A percentile compares a stretch with the other conserved stretches of the same genome.
Evolutionary conservation across 2,888 invertebrate genomes (phyloP).

Genomic region (Nasonovia ribisnigri): DNA sequence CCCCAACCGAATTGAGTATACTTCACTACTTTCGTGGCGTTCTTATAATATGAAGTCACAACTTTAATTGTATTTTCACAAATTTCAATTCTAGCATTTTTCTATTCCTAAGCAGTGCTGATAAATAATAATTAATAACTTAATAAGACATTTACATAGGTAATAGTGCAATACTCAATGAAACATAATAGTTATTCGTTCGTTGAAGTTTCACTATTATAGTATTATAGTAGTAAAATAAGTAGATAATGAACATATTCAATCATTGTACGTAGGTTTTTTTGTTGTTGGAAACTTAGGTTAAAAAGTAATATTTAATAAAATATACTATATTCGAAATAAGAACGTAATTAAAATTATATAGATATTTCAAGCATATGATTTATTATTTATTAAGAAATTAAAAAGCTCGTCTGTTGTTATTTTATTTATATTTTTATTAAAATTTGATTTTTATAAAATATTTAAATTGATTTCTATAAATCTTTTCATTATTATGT

Average conservation of each 20-base stretch:
- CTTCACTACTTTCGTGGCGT: neutral
- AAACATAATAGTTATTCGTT: neutral
- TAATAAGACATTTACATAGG: too few species aligned
- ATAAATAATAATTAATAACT: neutral
- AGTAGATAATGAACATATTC: neutral
- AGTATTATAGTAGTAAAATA: neutral
- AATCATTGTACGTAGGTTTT: neutral
- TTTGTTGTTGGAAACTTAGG: neutral
- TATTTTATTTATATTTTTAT: too few species aligned
- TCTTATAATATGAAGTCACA: neutral
- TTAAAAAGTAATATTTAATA: neutral
- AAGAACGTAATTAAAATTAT: neutral
- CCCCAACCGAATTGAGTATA: neutral
- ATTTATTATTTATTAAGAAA: too few species aligned
- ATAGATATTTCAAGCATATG: neutral
- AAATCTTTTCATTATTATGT: neutral
- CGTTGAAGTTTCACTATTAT: neutral
- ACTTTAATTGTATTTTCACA: neutral
- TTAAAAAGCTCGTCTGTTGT: too few species aligned
- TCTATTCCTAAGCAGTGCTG: neutral
- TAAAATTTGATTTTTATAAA: neutral
- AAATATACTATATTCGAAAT: neutral
- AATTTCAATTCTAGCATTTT: neutral
- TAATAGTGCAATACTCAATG: neutral
- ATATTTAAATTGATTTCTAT: neutral